These are phyloP conservation scores for Canis aureus DNA, from an alignment of 2,113 vertebrate genomes.

Conservation along the genomic window DNA sequence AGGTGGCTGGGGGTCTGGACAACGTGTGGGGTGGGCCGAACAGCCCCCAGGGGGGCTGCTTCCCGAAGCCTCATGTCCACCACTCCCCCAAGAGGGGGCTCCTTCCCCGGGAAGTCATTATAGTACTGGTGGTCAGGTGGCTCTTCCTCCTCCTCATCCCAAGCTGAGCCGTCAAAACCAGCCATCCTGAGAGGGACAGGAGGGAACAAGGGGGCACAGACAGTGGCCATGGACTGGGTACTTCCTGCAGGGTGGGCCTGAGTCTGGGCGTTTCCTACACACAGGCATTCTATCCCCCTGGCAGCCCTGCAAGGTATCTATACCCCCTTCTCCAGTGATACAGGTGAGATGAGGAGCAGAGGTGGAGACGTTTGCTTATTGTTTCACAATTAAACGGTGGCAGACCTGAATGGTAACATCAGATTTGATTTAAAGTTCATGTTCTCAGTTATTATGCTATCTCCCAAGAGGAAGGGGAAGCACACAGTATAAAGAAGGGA, in stretches of 20 bases:
- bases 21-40: conserved; percentile 20
- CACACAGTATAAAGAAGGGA: accelerated
- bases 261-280: background rate
- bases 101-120: conserved; percentile 98
- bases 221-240: background rate
- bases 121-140: conserved; percentile 96
- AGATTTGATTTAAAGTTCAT: background rate
- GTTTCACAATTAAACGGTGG: background rate
- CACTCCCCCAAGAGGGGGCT: conserved; percentile 96
- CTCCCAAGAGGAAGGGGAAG: background rate
- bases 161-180: conserved; percentile 97
- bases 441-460: background rate
- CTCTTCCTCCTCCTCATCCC: conserved; percentile 97
- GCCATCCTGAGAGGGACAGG: conserved; percentile 92
- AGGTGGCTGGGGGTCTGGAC: conserved; percentile 86
- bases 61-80: conserved; percentile 94
- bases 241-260: background rate
- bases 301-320: background rate
- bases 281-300: background rate
- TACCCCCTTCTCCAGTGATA: background rate
- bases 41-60: conserved; percentile 71
- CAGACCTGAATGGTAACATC: background rate
- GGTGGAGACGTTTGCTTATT: background rate
- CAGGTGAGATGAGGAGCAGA: background rate
- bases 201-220: background rate